Conservation (phyloP, 2,113 vertebrate genomes). For the Pampusana beccarii region DNA sequence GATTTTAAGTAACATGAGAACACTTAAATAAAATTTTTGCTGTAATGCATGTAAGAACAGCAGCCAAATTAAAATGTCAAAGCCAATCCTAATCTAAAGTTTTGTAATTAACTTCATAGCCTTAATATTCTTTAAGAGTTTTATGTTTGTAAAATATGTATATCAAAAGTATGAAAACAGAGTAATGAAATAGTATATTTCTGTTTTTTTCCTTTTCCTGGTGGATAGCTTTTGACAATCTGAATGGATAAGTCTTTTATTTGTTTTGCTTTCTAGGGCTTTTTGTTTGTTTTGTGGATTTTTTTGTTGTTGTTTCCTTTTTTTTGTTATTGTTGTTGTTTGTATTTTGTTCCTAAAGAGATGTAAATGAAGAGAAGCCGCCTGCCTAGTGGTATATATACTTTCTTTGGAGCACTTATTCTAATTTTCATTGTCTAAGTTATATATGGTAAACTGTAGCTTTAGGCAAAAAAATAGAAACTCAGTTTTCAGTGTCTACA, state of each 20-base stretch:
- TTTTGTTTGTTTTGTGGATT: not conserved
- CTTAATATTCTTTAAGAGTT: not conserved
- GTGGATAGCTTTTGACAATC: not conserved
- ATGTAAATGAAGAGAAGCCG: not conserved
- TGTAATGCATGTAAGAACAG: not conserved
- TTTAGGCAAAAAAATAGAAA: not conserved
- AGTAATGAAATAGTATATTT: not conserved
- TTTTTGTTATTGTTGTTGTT: too few relatives aligned
- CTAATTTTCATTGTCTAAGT: not conserved
- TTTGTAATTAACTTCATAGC: not conserved
- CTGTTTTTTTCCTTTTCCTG: not conserved
- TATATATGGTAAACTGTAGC: not conserved
- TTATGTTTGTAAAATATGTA: not conserved
- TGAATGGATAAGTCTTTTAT: not conserved
- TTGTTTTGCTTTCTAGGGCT: not conserved
- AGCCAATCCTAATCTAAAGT: not conserved
- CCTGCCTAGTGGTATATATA: not conserved
- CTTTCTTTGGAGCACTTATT: not conserved
- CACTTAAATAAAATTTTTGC: not conserved
- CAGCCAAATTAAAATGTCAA: not conserved
- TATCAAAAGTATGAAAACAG: not conserved
- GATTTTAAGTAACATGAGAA: not conserved
- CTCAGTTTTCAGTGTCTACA: not conserved
- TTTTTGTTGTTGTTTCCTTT: not conserved
- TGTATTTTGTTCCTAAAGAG: not conserved